Evolutionary conservation across 2,113 vertebrate species (phyloP), one percentile per base, ranked within the genome.

Genomic region (Empidonax alnorum): DNA sequence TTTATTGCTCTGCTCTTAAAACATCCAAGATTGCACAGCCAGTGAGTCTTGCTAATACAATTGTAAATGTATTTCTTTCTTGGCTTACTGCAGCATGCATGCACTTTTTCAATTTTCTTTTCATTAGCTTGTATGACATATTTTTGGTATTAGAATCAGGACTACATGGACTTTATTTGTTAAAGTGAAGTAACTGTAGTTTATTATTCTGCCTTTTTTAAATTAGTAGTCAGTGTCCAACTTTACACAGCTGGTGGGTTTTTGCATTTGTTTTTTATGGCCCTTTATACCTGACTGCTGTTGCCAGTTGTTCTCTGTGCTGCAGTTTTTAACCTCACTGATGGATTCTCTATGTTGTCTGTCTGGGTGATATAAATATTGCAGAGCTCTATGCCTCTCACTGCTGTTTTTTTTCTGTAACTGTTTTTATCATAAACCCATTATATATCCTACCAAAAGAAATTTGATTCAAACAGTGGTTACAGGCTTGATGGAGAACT

Each of bases 21-120:
- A 47, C 74, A 66, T 76, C 66, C 37, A 46, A 33, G 87, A 58
- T 50, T 78, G 69, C 25, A 49, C 56, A 86, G 87, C 59, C 93
- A 76, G 21, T 80, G 87, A 62, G 5, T 94, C 71, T 85, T 87
- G 67, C 55, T 94, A 84, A 80, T 91, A 59, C 79, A 92, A 50
- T 86, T 88, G 63, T 80, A 83, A 90, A 94, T 88, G 39, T 74
- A 39, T 90, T 89, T 93, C 47, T 94, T 88, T 86, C 71, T 90
- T 92, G 82, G 88, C 85, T 92, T 88, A 75, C 83, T 78, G 79
- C 68, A 83, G 75, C 79, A 56, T 61, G 86, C 0, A 0, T 81
- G 50, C 83, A 63, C 68, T 93, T 93, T 83, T 90, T 94, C 77
- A 80, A 52, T 93, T 95, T 90, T 92, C 76, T 82, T 96, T 96